Conservation (phyloP, 2,797 vertebrate genomes). For the Sparus aurata region DNA sequence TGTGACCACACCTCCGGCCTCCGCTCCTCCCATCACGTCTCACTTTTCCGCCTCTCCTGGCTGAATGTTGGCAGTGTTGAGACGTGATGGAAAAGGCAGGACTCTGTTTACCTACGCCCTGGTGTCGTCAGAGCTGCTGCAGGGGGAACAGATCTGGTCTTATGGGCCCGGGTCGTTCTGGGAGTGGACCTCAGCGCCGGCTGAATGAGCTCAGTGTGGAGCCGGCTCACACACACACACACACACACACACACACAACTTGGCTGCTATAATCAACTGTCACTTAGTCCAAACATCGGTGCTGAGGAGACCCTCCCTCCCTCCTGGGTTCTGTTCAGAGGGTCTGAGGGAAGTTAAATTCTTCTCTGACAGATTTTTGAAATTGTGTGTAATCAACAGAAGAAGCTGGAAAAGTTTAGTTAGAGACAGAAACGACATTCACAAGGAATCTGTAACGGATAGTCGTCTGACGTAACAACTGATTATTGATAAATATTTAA, state of each 20-base stretch:
- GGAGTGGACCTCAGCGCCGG: slow-evolving; percentile 60
- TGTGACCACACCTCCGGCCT: background rate
- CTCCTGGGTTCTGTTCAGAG: background rate
- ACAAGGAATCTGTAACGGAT: too few relatives aligned
- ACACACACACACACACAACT: background rate
- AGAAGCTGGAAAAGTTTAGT: background rate
- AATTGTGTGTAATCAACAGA: background rate
- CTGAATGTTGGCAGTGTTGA: slow-evolving; percentile 79
- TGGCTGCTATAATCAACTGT: slow-evolving; percentile 56
- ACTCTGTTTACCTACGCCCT: slow-evolving; percentile 67
- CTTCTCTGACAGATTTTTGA: background rate
- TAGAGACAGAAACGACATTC: too few relatives aligned
- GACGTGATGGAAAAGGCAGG: slow-evolving; percentile 60
- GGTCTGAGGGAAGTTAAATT: background rate
- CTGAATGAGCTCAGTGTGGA: slow-evolving; percentile 78
- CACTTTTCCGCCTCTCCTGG: slow-evolving; percentile 10
- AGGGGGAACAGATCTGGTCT: slow-evolving; percentile 71
- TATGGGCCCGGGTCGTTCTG: slow-evolving; percentile 62
- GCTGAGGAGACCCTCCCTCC: slow-evolving; percentile 15
- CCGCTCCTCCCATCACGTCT: slow-evolving; percentile 35
- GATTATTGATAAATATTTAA: too few relatives aligned
- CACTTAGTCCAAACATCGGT: slow-evolving; percentile 44
- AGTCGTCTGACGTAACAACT: too few relatives aligned
- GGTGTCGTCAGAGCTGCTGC: slow-evolving; percentile 71
- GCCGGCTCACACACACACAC: slow-evolving; percentile 27